Percentiles rank a stretch among this genome's conserved stretches.
Conservation (phyloP, 2,797 vertebrate genomes). For the Jordanella pulchra region DNA sequence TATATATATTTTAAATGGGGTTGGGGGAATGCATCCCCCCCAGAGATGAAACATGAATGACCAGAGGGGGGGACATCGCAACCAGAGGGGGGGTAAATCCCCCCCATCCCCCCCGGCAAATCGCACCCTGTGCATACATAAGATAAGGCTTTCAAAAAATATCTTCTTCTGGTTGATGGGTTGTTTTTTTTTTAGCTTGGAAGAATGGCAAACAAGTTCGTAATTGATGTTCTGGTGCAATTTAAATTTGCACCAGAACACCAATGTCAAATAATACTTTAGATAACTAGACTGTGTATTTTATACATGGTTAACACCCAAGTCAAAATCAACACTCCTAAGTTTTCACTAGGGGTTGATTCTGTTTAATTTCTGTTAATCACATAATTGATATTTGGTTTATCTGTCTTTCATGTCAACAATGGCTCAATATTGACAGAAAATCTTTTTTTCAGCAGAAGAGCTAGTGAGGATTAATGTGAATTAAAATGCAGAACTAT, state of each 20-base stretch:
- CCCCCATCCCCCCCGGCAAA: no score
- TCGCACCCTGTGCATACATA: no score
- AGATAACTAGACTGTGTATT: neutral
- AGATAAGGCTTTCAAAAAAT: neutral
- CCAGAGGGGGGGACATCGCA: no score
- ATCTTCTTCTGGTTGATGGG: neutral
- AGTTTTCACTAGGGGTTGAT: conserved; percentile 13
- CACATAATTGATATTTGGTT: conserved; percentile 23
- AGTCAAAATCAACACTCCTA: neutral
- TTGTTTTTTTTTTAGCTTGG: neutral
- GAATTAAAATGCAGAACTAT: neutral
- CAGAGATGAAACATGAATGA: no score
- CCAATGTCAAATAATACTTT: no score
- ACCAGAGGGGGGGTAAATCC: no score
- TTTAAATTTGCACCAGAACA: no score
- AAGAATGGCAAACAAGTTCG: neutral
- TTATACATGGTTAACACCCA: neutral
- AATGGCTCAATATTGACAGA: neutral
- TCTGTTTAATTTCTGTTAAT: conserved; percentile 25
- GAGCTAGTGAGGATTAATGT: neutral
- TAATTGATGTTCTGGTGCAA: neutral
- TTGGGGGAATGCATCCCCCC: no score
- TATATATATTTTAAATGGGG: no score
- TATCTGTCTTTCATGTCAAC: conserved; percentile 6
- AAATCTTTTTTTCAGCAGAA: neutral